These are phyloP conservation scores for Dryas iulia DNA, from an alignment of 1,140 invertebrate genomes.

Conservation along the genomic window DNA sequence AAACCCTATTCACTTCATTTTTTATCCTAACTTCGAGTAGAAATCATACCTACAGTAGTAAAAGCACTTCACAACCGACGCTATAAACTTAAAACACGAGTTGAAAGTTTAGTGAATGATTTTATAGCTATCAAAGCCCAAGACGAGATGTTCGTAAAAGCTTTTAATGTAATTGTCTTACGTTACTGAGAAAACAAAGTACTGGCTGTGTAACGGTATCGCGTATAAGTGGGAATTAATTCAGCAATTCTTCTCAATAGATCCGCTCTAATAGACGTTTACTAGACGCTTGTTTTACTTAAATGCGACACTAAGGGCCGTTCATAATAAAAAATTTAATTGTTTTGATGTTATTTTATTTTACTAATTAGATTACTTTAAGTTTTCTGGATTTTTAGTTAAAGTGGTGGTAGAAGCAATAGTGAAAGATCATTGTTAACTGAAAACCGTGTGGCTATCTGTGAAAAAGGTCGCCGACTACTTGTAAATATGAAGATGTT, in stretches of 20 bases:
- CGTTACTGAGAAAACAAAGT: conserved; percentile 17
- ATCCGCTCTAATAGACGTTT: conserved; percentile 27
- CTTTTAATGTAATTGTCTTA: conserved; percentile 17
- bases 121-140: not conserved
- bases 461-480: no score
- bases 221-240: conserved; percentile 26
- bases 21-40: not conserved
- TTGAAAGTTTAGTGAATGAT: not conserved
- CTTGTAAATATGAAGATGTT: no score
- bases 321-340: not conserved
- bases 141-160: conserved; percentile 15
- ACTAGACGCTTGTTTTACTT: conserved; percentile 20
- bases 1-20: no score
- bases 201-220: conserved; percentile 13
- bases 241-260: conserved; percentile 32
- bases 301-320: not conserved
- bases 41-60: not conserved
- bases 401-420: no score
- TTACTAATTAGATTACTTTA: no score
- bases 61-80: not conserved
- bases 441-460: no score
- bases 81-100: not conserved
- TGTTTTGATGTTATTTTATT: not conserved
- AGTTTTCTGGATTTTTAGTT: no score
- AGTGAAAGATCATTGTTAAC: no score